phyloP scores from a whole-genome alignment of 1,140 invertebrate species.

The Euura saliciscinereae region DNA sequence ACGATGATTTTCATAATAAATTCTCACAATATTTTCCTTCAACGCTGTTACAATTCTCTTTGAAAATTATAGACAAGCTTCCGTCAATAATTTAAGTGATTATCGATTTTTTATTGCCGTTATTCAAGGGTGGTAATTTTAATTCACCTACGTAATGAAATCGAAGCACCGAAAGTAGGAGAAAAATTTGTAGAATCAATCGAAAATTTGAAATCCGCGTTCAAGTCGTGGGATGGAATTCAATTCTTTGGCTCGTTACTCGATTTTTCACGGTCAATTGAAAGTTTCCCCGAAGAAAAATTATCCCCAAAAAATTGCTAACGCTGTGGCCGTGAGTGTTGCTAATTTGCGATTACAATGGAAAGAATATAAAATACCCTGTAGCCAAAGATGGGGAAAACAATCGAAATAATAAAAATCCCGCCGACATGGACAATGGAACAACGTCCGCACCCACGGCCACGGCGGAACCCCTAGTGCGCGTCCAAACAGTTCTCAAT shows the following conservation, averaged over 20 bases:
- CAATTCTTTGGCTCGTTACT: background rate
- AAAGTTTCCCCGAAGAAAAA: background rate
- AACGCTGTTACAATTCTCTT: too few relatives aligned
- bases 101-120: too few relatives aligned
- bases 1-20: too few relatives aligned
- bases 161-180: too few relatives aligned
- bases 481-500: constrained; percentile 7
- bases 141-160: too few relatives aligned
- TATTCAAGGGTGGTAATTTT: too few relatives aligned
- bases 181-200: background rate
- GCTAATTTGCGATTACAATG: background rate
- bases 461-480: background rate
- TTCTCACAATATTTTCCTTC: too few relatives aligned
- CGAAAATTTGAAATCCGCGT: background rate
- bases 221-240: background rate
- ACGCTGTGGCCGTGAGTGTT: background rate
- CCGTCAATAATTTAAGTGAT: too few relatives aligned
- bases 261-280: background rate
- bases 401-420: background rate
- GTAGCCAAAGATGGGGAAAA: background rate
- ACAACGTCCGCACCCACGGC: background rate
- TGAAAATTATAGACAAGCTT: too few relatives aligned
- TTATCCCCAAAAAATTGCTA: background rate
- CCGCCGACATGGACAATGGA: background rate
- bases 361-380: background rate